These are phyloP conservation scores for Sicus ferrugineus DNA, from an alignment of 2,888 invertebrate genomes.

Conservation along the genomic window DNA sequence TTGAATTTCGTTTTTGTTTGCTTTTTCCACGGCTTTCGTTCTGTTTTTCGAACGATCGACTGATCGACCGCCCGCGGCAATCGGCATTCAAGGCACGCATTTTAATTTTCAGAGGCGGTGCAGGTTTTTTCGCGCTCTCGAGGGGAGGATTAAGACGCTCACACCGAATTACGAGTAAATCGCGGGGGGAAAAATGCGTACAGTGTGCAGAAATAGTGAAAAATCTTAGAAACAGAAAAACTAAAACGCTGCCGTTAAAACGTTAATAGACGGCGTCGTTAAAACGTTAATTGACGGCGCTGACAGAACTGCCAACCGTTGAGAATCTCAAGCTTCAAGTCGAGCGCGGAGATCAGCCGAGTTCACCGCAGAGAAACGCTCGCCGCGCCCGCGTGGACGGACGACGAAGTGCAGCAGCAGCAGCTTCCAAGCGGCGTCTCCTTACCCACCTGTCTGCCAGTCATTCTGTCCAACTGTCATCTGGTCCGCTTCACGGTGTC, in stretches of 20 bases:
- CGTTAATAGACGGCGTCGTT: background rate
- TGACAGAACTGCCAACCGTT: constrained; percentile 29
- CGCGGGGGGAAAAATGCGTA: background rate
- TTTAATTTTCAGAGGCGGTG: constrained; percentile 3
- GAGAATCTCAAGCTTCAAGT: constrained; percentile 28
- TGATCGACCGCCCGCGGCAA: constrained; percentile 11
- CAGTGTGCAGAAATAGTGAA: background rate
- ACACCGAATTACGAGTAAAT: background rate
- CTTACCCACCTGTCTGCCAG: background rate
- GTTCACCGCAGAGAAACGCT: background rate
- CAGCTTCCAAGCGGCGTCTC: background rate
- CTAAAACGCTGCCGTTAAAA: background rate
- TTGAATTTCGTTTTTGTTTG: background rate
- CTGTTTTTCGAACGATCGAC: background rate
- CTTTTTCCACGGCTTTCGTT: background rate
- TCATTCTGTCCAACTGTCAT: background rate
- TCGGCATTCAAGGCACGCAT: constrained; percentile 24
- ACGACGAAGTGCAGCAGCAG: no score
- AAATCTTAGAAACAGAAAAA: background rate
- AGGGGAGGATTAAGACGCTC: background rate
- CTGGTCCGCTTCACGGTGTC: background rate
- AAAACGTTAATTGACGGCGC: background rate
- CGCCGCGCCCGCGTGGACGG: background rate
- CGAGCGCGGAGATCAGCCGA: constrained; percentile 17
- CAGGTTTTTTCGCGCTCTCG: background rate